Evolutionary conservation across 2,888 invertebrate genomes (phyloP).

Genomic region (Hedya salicella): DNA sequence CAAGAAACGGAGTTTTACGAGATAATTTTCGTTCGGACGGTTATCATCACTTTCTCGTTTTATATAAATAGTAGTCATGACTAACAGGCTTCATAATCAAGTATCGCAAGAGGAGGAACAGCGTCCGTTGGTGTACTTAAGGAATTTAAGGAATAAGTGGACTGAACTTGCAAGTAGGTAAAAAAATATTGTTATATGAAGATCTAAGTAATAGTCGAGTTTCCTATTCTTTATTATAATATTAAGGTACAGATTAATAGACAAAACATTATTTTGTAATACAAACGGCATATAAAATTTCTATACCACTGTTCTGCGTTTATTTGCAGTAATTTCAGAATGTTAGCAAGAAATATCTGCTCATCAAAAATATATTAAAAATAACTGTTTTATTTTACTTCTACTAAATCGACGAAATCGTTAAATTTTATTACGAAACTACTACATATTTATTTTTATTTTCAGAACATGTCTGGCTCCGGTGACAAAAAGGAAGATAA

Average conservation of each 20-base stretch:
- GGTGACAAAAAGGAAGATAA: conserved; percentile 59
- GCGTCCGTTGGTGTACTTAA: too few species aligned
- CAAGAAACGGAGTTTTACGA: conserved; percentile 49
- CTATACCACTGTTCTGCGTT: too few species aligned
- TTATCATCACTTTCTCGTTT: conserved; percentile 53
- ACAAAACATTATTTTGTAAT: too few species aligned
- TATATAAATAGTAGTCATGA: conserved; percentile 43
- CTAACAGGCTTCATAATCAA: conserved; percentile 17
- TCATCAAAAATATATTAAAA: too few species aligned
- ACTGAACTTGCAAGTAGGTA: conserved; percentile 7
- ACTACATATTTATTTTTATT: background rate
- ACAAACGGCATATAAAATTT: too few species aligned
- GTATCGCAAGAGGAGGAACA: conserved; percentile 4
- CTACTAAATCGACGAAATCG: too few species aligned
- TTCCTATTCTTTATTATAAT: too few species aligned
- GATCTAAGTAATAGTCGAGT: too few species aligned
- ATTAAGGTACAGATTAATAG: too few species aligned
- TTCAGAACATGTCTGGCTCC: conserved; percentile 61
- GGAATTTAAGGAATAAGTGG: background rate
- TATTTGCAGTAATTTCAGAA: too few species aligned
- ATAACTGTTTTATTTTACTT: too few species aligned
- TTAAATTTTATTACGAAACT: background rate
- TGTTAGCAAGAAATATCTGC: too few species aligned
- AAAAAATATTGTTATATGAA: background rate
- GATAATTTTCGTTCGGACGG: conserved; percentile 57